Evolutionary conservation across 2,797 vertebrate genomes (phyloP), one percentile per base, ranked within the genome.

Genomic region (Dendrocincla fuliginosa): DNA sequence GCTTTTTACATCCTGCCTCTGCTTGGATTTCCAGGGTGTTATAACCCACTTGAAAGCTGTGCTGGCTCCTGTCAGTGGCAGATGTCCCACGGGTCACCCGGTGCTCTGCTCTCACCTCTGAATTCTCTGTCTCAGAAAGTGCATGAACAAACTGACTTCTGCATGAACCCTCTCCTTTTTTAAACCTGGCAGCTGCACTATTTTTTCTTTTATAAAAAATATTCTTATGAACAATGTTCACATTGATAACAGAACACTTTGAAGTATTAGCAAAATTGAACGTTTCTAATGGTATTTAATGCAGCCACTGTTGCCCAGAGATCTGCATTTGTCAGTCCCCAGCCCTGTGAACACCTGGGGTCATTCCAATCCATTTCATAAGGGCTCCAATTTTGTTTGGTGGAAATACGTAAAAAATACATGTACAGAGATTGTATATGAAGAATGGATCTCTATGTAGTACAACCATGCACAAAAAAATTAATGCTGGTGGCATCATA

Each of bases 1-100:
- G 28, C 47, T 65, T 56, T 95, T 95, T 87, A 89, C 73, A 86
- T 41, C 69, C 76, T 84, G 90, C 70, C 41, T 90, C 59, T 77
- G 67, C 88, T 95, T 84, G 74, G 74, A 79, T 92, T 85, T 76
- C 7, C 20, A 67, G 74, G 70, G 59, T 81, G 90, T 93, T 91
- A 79, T n/a, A 86, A 68, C 13, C 55, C 37, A 3, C 73, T 67
- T 39, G 67, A 68, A 82, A 90, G 67, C 83, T 88, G 47, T 84
- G 82, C 78, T 81, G 78, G 61, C 42, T 65, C 4, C 76, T 92
- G 92, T 25, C 87, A 86, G 30, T 50, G 76, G 76, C 76, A 79
- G 64, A 42, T 68, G 53, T 94, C 85, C 74, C 87, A 37, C 3
- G 77, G 70, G 70, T 0, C 1, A 25, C 73, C 30, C 13, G 0